Evolutionary conservation across 2,113 vertebrate species (phyloP).

Genomic region (Enhydra lutris): DNA sequence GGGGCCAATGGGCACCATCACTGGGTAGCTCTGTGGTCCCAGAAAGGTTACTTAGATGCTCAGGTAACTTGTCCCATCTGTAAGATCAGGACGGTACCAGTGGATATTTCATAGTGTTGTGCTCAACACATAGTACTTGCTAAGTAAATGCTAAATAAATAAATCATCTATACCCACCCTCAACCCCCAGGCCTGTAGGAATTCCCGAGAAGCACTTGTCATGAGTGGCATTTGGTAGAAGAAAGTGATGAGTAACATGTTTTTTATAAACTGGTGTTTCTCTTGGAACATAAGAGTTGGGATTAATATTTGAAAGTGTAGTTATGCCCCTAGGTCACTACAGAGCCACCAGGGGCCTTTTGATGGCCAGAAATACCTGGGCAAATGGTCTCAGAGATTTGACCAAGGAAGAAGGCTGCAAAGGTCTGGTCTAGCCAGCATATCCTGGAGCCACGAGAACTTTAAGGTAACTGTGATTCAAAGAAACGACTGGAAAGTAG

Average conservation of each 20-base stretch:
- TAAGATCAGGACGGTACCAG: neutral
- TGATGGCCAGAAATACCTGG: slow-evolving; percentile 16
- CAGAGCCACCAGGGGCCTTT: neutral
- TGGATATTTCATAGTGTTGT: neutral
- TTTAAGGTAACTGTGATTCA: neutral
- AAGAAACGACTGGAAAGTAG: neutral
- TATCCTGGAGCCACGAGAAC: neutral
- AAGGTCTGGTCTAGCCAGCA: neutral
- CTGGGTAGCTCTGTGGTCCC: neutral
- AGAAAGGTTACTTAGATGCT: neutral
- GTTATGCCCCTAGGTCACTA: neutral
- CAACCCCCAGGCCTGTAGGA: neutral
- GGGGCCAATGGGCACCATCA: neutral
- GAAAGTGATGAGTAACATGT: neutral
- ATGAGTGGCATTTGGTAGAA: neutral
- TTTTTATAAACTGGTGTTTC: slow-evolving; percentile 2
- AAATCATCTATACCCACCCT: neutral
- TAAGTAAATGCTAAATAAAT: neutral
- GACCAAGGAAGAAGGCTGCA: neutral
- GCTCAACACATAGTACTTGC: neutral
- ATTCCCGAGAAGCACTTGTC: neutral
- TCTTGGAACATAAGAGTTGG: neutral
- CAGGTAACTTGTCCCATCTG: neutral
- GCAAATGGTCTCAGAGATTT: neutral
- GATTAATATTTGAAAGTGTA: neutral